A percentile compares a stretch with the other conserved stretches of the same genome.
Evolutionary conservation across 2,797 vertebrate species (phyloP).

Genomic region (Steatocranus sp.): DNA sequence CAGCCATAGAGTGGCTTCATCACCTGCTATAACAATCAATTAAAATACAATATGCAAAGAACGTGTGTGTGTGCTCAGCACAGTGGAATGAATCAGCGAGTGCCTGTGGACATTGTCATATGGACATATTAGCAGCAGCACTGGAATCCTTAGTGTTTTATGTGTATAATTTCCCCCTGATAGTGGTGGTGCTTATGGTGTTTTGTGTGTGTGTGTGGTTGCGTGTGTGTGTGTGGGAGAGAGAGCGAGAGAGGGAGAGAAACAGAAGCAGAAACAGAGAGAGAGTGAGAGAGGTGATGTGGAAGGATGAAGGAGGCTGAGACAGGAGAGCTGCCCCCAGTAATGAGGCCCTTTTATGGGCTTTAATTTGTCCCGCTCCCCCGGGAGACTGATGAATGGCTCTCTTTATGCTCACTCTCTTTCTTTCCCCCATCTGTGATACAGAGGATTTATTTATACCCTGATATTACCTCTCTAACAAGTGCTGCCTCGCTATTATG

Average conservation of each 20-base stretch:
- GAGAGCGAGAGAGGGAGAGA: background rate
- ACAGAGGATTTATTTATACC: constrained; percentile 74
- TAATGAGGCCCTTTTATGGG: constrained; percentile 79
- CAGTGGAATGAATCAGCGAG: constrained; percentile 62
- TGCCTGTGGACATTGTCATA: constrained; percentile 73
- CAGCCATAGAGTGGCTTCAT: constrained; percentile 59
- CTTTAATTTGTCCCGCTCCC: constrained; percentile 77
- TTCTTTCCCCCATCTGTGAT: constrained; percentile 74
- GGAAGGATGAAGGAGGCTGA: constrained; percentile 67
- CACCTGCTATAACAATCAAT: constrained; percentile 68
- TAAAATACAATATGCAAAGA: constrained; percentile 68
- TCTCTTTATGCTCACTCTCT: constrained; percentile 73
- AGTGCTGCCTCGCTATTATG: constrained; percentile 66
- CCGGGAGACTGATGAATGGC: constrained; percentile 76
- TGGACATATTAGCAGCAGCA: constrained; percentile 68
- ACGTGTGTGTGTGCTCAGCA: background rate
- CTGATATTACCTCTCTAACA: constrained; percentile 77
- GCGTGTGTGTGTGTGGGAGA: constrained; percentile 5
- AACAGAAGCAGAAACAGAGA: background rate
- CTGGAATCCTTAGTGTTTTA: constrained; percentile 60
- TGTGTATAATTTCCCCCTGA: constrained; percentile 63
- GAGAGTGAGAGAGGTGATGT: constrained; percentile 62
- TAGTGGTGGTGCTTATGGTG: constrained; percentile 51
- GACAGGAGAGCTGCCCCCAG: constrained; percentile 72
- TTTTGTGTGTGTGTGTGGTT: constrained; percentile 17